Conservation (phyloP, 2,113 vertebrate species). For the Eulemur rufifrons region DNA sequence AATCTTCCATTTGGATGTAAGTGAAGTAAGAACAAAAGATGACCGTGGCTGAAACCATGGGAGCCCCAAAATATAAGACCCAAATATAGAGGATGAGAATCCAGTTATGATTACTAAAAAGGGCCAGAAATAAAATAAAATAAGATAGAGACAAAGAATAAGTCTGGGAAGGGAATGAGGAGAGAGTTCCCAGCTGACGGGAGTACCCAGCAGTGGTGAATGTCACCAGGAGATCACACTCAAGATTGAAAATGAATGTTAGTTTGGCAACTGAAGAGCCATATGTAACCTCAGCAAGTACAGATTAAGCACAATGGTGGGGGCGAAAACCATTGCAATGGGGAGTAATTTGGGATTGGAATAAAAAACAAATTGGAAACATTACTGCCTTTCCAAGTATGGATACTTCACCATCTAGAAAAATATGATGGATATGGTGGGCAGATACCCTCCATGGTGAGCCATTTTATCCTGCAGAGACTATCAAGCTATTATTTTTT, state of each 20-base stretch:
- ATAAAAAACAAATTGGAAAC: not conserved
- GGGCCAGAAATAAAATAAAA: not conserved
- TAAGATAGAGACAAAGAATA: not conserved
- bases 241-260: not conserved
- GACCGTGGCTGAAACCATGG: not conserved
- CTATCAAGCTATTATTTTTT: too few relatives aligned
- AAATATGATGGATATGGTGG: not conserved
- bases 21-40: not conserved
- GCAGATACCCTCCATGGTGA: too few relatives aligned
- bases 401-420: not conserved
- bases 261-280: not conserved
- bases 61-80: not conserved
- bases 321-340: not conserved
- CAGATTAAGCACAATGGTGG: not conserved
- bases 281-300: not conserved
- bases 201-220: not conserved
- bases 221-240: not conserved
- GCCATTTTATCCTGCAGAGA: too few relatives aligned
- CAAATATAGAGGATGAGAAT: not conserved
- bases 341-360: not conserved
- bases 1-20: not conserved
- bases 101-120: not conserved
- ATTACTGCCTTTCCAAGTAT: not conserved
- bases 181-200: not conserved
- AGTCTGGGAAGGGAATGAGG: not conserved